phyloP scores from a whole-genome alignment of 1,140 invertebrate genomes.

The Varroa destructor region DNA sequence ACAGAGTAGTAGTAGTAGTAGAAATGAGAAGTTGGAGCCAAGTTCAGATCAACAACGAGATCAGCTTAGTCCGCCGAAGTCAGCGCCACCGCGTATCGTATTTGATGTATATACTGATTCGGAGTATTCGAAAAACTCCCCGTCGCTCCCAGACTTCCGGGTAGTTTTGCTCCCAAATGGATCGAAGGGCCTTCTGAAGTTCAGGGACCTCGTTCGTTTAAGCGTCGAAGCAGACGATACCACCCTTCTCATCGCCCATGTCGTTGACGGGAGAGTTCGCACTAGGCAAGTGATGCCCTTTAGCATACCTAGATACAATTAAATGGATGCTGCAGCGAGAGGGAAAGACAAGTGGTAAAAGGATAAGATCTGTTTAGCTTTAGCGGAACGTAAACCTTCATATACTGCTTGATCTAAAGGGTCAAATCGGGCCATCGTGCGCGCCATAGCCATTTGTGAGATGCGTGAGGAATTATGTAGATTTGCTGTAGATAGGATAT shows the following conservation, averaged over 20 bases:
- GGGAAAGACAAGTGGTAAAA: too few relatives aligned
- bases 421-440: too few relatives aligned
- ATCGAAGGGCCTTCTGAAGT: not conserved
- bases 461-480: too few relatives aligned
- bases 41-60: too few relatives aligned
- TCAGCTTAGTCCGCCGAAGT: not conserved
- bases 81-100: not conserved
- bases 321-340: not conserved
- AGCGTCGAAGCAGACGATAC: constrained; percentile 4
- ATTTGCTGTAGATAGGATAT: too few relatives aligned
- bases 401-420: too few relatives aligned
- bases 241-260: constrained; percentile 7
- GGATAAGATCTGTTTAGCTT: too few relatives aligned
- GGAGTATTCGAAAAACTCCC: not conserved
- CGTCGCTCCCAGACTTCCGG: not conserved
- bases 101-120: constrained; percentile 13
- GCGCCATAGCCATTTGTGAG: too few relatives aligned
- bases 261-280: constrained; percentile 1
- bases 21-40: too few relatives aligned
- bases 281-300: constrained; percentile 14
- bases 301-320: constrained; percentile 20
- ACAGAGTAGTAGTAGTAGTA: too few relatives aligned
- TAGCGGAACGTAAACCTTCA: too few relatives aligned
- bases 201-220: constrained; percentile 1
- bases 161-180: not conserved